A percentile compares a stretch with the other conserved stretches of the same genome.
These are phyloP conservation scores for Ophonus ardosiacus DNA, from an alignment of 2,888 invertebrate species.

Conservation along the genomic window DNA sequence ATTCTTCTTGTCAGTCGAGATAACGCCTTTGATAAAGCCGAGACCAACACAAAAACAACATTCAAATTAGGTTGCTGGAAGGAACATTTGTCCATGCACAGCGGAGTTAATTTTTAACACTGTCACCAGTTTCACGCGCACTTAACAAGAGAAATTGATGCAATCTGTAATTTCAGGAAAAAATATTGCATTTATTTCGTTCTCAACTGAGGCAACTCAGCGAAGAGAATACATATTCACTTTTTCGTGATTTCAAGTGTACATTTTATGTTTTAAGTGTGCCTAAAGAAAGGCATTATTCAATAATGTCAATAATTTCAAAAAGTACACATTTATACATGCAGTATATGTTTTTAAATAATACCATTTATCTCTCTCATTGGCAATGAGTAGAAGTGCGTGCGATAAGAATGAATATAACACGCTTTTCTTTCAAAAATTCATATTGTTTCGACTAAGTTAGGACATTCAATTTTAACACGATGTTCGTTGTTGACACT, in stretches of 20 bases:
- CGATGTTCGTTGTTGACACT: too few species aligned
- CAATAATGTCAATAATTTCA: too few species aligned
- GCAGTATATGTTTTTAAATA: too few species aligned
- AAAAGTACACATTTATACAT: too few species aligned
- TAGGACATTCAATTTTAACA: too few species aligned
- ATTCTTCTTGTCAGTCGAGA: conserved; percentile 53
- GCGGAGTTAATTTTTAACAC: conserved; percentile 50
- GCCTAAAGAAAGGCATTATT: too few species aligned
- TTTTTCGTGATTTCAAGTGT: not conserved
- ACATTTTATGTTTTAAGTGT: too few species aligned
- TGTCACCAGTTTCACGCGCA: conserved; percentile 20
- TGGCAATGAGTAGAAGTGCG: too few species aligned
- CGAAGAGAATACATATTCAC: not conserved
- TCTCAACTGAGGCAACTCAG: not conserved
- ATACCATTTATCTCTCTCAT: too few species aligned
- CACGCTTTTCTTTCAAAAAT: too few species aligned
- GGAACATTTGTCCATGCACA: conserved; percentile 52
- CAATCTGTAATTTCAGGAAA: conserved; percentile 32
- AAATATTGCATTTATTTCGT: conserved; percentile 10
- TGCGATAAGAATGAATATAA: too few species aligned
- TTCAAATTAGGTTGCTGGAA: conserved; percentile 57
- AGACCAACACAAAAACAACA: conserved; percentile 58
- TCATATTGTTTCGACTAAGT: too few species aligned
- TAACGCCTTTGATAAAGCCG: conserved; percentile 57
- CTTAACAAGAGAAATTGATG: conserved; percentile 31